Percentiles rank a stretch among this genome's conserved stretches.
phyloP scores from a whole-genome alignment of 2,797 vertebrate genomes.

The Paedocypris micromegethes region DNA sequence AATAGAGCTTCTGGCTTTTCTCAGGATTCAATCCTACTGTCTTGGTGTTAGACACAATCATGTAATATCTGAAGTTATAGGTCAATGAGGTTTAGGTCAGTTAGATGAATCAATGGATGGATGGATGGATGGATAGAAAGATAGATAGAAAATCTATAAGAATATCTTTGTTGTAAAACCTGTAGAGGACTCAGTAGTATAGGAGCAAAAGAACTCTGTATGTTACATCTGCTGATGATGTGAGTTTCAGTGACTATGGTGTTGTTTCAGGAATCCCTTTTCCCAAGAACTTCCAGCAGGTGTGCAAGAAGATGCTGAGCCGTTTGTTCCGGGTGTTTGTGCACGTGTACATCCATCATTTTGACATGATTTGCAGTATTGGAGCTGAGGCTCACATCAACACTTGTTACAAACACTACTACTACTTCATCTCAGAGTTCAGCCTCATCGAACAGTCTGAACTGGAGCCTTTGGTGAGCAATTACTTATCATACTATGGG shows the following conservation, averaged over 20 bases:
- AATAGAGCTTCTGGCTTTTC: no score
- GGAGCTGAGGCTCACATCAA: conserved; percentile 97
- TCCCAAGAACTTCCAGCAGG: conserved; percentile 97
- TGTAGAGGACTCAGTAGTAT: no score
- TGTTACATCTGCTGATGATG: background rate
- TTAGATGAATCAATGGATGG: no score
- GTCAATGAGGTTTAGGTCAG: no score
- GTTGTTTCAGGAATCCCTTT: conserved; percentile 83
- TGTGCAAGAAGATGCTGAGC: conserved; percentile 97
- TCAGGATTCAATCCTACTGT: no score
- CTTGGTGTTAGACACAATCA: no score
- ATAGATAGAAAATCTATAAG: no score
- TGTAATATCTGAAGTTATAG: no score
- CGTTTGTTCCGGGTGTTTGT: conserved; percentile 96
- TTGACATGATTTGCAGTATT: conserved; percentile 93
- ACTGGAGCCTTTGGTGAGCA: conserved; percentile 91
- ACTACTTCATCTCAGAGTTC: conserved; percentile 96
- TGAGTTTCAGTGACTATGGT: conserved; percentile 17
- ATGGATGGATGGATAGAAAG: no score
- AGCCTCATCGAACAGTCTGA: conserved; percentile 90
- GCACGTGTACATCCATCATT: conserved; percentile 98
- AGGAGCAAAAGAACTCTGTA: no score
- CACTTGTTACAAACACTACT: conserved; percentile 99
- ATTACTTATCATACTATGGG: background rate
- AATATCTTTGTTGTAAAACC: no score